Evolutionary conservation across 2,888 invertebrate genomes (phyloP).

Genomic region (Ectobius pallidus): DNA sequence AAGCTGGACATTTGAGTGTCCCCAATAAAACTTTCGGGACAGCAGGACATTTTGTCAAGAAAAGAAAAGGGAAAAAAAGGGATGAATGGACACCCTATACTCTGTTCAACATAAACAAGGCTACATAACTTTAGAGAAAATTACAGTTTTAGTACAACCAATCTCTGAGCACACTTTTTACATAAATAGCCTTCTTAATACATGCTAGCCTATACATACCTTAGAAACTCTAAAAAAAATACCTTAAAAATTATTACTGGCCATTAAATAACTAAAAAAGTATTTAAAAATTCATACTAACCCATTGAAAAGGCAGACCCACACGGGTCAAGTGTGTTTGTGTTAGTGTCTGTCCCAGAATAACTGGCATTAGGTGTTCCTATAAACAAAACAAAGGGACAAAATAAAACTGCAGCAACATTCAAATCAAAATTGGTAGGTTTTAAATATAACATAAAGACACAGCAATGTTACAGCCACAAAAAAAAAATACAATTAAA

Average conservation of each 20-base stretch:
- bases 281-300: too few species aligned
- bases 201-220: not conserved
- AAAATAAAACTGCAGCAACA: slow-evolving; percentile 19
- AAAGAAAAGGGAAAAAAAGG: too few species aligned
- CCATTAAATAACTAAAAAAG: not conserved
- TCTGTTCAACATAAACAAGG: not conserved
- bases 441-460: too few species aligned
- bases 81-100: too few species aligned
- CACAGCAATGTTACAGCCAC: too few species aligned
- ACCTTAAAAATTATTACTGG: not conserved
- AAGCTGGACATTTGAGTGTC: too few species aligned
- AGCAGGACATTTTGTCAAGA: too few species aligned
- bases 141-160: not conserved
- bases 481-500: too few species aligned
- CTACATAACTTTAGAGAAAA: not conserved
- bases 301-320: not conserved
- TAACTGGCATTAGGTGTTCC: slow-evolving; percentile 9
- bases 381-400: slow-evolving; percentile 28
- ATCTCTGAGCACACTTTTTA: not conserved
- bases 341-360: not conserved
- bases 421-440: not conserved
- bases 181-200: not conserved
- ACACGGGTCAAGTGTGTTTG: not conserved
- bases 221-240: not conserved
- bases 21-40: too few species aligned